Evolutionary conservation across 2,113 vertebrate species (phyloP), one percentile per base, ranked within the genome.

Genomic region (Bubo bubo): DNA sequence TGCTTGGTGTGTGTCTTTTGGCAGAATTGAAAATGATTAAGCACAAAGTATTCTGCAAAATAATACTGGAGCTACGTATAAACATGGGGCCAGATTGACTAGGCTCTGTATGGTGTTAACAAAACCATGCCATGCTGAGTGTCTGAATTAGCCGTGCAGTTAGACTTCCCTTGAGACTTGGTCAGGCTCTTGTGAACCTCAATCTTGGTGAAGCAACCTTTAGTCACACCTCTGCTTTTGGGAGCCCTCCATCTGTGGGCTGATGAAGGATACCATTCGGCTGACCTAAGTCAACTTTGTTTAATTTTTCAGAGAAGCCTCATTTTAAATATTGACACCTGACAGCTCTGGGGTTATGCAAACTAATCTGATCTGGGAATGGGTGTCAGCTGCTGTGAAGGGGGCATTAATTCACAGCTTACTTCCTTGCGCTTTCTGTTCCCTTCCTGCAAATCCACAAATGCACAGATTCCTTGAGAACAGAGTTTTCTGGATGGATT

Each of bases 101-200:
- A 18, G 30, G 3, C 5, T 80, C 18, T 76, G 6, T 15, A 5
- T 23, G 15, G 3, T 34, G 7, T 24, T 59, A 66, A 76, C 6
- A 73, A 41, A 79, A 4, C 7, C 5, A 3, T 14, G 26, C 7
- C 12, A 26, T 2, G 1, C 10, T 34, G 45, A 3, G 1, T 58
- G 12, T 34, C 39, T 62, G 37, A 86, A 72, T 41, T n/a, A 72
- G 5, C 10, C n/a, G 10, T 52, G 34, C 49, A 53, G 3, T 64
- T 21, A 39, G 39, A 56, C 14, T 26, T n/a, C 56, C 39, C 8
- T 1, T 60, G 37, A 12, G 41, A 49, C 21, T 9, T 49, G 8
- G 5, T 32, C 28, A 47, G 23, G 8, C 7, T 82, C 16, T n/a
- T 79, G 55, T 17, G 45, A 88, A 75, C 58, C 21, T 64, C 20